Percentiles rank a stretch among this genome's conserved stretches.
phyloP scores from a whole-genome alignment of 2,888 invertebrate genomes.

The Odontomyia ornata region DNA sequence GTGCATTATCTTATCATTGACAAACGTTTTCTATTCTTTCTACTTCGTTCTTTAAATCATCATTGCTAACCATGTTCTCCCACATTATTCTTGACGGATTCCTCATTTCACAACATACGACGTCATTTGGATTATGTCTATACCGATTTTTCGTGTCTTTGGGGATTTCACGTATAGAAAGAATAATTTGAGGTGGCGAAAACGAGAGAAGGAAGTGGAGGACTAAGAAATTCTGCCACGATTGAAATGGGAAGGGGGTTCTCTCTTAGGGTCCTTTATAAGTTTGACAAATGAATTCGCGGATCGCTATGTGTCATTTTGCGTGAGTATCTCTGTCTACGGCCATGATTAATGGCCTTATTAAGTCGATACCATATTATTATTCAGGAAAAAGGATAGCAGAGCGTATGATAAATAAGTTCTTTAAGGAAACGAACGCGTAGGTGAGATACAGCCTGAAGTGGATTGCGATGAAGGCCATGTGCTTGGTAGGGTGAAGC shows the following conservation, averaged over 20 bases:
- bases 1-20: constrained; percentile 30
- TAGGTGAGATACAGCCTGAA: not conserved
- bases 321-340: constrained; percentile 46
- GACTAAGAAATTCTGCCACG: not conserved
- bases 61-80: not conserved
- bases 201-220: constrained; percentile 5
- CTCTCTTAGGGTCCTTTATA: constrained; percentile 21
- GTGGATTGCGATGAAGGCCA: not conserved
- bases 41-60: not conserved
- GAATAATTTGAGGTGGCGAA: constrained; percentile 47
- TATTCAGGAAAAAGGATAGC: constrained; percentile 45
- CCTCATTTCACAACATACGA: constrained; percentile 28
- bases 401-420: constrained; percentile 45
- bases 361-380: constrained; percentile 49
- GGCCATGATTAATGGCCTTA: constrained; percentile 49
- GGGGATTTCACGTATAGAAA: constrained; percentile 46
- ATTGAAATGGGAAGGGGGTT: constrained; percentile 13
- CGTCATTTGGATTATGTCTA: not conserved
- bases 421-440: constrained; percentile 19
- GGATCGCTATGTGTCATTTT: constrained; percentile 46
- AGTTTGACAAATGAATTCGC: constrained; percentile 50
- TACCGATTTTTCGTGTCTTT: constrained; percentile 26
- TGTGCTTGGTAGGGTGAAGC: constrained; percentile 9
- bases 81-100: not conserved
- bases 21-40: constrained; percentile 20